Base-by-base conservation (phyloP, 2,888 invertebrate species). In the Philereme vetulata region DNA sequence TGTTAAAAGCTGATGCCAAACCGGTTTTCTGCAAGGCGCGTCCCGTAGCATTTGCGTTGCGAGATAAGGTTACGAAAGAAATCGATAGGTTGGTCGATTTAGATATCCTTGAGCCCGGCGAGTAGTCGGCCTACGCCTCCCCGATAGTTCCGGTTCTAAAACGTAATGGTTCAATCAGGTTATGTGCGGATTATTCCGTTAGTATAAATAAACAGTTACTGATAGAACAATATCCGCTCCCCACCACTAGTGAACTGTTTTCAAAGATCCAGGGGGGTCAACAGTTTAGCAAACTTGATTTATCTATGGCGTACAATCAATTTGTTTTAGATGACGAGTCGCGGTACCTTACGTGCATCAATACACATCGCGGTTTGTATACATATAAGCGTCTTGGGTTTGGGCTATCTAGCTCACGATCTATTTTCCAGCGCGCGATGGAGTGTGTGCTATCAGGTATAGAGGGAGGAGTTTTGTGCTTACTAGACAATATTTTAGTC, bases 41-140 rank as follows among this genome's bases (percentile, higher is more conserved):
- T 0, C 63, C 69, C 0, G 47, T 71, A 3, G 60, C 71, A 1
- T 72, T 66, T 34, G 71, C 71, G 0, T 48, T 72, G 6, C 56
- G 48, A 35, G 61, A 60, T 5, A 69, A 67, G 45, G 53, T 67
- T 1, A 54, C 62, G 36, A 52, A 54, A 7, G 73, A 72, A 47
- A 40, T 73, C 4, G 66, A 70, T 6, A 59, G 63, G 3, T 54
- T 72, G 33, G 48, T 70, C 0, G 3, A 9, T 0, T 42, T 65
- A 48, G 71, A 66, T 5, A 60, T 72, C 4, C 56, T 72, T n/a
- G 49, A 64, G 49, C 69, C 65, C 6, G 64, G 70, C 1, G 56
- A 64, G 0, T 36, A 65, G 7, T 61, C 68, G 1, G 53, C 58
- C 4, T 70, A 61, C 50, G 53, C n/a, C n/a, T n/a, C n/a, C n/a